phyloP scores from a whole-genome alignment of 2,797 vertebrate species.

The Babyrousa celebensis region DNA sequence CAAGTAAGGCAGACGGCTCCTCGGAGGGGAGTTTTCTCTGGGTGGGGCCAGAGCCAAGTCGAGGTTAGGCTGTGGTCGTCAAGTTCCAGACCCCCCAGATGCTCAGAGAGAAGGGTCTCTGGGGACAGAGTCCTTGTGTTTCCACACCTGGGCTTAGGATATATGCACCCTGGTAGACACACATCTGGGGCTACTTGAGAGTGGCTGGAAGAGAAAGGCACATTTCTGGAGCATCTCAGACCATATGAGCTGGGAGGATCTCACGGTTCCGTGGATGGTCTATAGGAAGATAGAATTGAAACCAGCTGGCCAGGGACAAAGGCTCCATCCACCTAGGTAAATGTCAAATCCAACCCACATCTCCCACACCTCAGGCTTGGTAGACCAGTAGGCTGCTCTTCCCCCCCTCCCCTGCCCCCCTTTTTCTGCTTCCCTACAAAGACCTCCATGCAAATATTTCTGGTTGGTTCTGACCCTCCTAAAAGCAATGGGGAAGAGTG shows the following conservation, averaged over 20 bases:
- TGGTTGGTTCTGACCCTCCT: not conserved
- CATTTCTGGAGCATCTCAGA: not conserved
- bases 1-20: not conserved
- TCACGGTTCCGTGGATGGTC: not conserved
- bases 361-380: accelerated
- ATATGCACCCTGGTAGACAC: not conserved
- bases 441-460: not conserved
- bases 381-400: not conserved
- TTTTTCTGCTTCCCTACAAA: not conserved
- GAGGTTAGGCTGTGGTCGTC: not conserved
- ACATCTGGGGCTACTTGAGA: not conserved
- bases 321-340: not conserved
- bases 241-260: accelerated
- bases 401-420: too few relatives aligned
- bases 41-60: not conserved
- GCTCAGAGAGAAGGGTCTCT: not conserved
- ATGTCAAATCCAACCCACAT: not conserved
- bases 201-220: not conserved
- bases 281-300: not conserved
- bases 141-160: not conserved
- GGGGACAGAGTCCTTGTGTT: not conserved
- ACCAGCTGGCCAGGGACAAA: not conserved
- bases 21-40: not conserved
- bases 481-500: not conserved
- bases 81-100: not conserved